A percentile compares a stretch with the other conserved stretches of the same genome.
Conservation (phyloP, 2,888 invertebrate species). For the Ochropleura plecta region DNA sequence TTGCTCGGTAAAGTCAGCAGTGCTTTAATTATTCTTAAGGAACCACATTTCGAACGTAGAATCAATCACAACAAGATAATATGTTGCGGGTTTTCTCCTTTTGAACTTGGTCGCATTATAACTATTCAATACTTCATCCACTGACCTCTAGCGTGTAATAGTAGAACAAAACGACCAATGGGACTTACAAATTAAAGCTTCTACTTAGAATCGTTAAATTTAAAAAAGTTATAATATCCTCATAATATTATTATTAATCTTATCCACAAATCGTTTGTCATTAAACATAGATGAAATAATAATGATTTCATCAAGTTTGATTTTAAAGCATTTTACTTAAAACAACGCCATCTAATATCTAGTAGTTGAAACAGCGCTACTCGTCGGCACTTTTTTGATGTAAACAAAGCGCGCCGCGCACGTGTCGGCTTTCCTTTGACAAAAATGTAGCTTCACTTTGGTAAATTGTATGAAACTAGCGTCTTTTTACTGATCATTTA, state of each 20-base stretch:
- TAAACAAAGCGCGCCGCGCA: slow-evolving; percentile 21
- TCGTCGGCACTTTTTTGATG: slow-evolving; percentile 53
- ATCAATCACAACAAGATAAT: neutral
- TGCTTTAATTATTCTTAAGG: no score
- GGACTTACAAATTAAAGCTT: neutral
- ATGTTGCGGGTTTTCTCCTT: neutral
- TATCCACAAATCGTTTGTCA: no score
- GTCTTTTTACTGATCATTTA: neutral
- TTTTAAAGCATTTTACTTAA: neutral
- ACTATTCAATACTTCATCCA: neutral
- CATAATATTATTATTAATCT: neutral
- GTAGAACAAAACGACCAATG: slow-evolving; percentile 12
- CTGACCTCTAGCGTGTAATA: slow-evolving; percentile 67
- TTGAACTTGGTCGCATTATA: neutral
- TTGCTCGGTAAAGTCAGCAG: no score
- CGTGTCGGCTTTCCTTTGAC: slow-evolving; percentile 56
- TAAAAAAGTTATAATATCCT: neutral
- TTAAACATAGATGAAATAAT: neutral
- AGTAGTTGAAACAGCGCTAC: slow-evolving; percentile 31
- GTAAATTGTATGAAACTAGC: neutral
- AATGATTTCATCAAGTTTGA: neutral
- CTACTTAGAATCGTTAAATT: neutral
- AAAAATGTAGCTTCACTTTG: slow-evolving; percentile 61
- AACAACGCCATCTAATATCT: slow-evolving; percentile 53
- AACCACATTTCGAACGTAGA: neutral